Conservation (phyloP, 2,113 vertebrate species). For the Bettongia penicillata region DNA sequence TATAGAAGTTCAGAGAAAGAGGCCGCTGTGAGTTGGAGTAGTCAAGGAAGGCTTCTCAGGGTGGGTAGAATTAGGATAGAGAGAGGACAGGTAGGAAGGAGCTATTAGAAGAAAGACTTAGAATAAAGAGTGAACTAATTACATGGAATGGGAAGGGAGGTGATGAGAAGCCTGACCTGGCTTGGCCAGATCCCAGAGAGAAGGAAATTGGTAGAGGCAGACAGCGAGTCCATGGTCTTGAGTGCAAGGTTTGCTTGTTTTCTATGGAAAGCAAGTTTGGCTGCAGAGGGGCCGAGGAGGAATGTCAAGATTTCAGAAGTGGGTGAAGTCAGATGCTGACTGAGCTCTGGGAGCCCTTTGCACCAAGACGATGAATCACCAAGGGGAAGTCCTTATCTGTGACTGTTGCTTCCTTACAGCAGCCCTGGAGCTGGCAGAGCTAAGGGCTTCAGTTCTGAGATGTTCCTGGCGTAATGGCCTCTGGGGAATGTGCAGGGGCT, state of each 20-base stretch:
- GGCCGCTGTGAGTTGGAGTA: neutral
- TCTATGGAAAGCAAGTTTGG: neutral
- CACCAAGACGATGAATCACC: conserved; percentile 32
- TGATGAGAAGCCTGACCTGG: neutral
- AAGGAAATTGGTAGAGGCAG: neutral
- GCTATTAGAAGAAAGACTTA: neutral
- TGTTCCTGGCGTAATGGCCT: conserved; percentile 45
- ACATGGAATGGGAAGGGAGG: neutral
- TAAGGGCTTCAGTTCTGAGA: neutral
- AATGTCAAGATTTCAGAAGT: neutral
- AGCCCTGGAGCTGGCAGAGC: neutral
- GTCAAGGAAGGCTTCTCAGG: neutral
- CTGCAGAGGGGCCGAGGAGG: conserved; percentile 32
- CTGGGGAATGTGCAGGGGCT: neutral
- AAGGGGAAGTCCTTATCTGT: conserved; percentile 42
- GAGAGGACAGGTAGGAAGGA: neutral
- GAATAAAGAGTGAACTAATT: neutral
- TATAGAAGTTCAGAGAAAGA: neutral
- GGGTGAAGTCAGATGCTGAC: neutral
- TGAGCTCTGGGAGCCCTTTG: neutral
- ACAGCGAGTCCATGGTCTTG: neutral
- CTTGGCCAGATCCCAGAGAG: neutral
- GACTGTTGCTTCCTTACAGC: conserved; percentile 22
- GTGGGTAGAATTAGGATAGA: neutral
- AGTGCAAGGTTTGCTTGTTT: neutral